Evolutionary conservation across 2,888 invertebrate species (phyloP).

Genomic region (Eupithecia centaureata): DNA sequence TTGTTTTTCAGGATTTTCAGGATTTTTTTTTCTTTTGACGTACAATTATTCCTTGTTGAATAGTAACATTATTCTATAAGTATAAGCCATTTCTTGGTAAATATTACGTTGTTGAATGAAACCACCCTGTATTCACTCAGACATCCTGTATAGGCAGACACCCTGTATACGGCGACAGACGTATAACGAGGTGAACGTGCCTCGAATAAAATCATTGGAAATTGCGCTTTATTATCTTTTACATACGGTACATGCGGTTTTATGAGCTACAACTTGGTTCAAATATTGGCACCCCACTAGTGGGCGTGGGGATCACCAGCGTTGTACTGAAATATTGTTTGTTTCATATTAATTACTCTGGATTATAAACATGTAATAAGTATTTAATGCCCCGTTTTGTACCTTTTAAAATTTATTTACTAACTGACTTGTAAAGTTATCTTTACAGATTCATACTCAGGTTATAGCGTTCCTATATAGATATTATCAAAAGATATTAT

Average conservation of each 20-base stretch:
- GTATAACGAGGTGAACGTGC: conserved; percentile 29
- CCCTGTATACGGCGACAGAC: conserved; percentile 25
- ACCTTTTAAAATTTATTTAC: too few species aligned
- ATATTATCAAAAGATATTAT: too few species aligned
- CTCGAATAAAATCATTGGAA: conserved; percentile 29
- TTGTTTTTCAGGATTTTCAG: not conserved
- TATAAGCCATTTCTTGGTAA: too few species aligned
- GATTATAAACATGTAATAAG: too few species aligned
- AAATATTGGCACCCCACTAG: not conserved
- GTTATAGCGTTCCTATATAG: too few species aligned
- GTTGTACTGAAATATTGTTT: not conserved
- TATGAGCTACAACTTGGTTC: not conserved
- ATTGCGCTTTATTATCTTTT: conserved; percentile 20
- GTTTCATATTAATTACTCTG: not conserved
- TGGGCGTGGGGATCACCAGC: not conserved
- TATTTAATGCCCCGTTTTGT: too few species aligned
- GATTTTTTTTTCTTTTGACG: too few species aligned
- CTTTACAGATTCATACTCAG: too few species aligned
- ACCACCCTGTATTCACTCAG: conserved; percentile 1
- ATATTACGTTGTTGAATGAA: too few species aligned
- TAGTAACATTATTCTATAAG: too few species aligned
- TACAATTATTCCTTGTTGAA: too few species aligned
- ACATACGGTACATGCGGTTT: not conserved
- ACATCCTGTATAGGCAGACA: conserved; percentile 1
- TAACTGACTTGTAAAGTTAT: too few species aligned